Evolutionary conservation across 2,888 invertebrate species (phyloP), one percentile per base, ranked within the genome.

Genomic region (Orthosia incerta): DNA sequence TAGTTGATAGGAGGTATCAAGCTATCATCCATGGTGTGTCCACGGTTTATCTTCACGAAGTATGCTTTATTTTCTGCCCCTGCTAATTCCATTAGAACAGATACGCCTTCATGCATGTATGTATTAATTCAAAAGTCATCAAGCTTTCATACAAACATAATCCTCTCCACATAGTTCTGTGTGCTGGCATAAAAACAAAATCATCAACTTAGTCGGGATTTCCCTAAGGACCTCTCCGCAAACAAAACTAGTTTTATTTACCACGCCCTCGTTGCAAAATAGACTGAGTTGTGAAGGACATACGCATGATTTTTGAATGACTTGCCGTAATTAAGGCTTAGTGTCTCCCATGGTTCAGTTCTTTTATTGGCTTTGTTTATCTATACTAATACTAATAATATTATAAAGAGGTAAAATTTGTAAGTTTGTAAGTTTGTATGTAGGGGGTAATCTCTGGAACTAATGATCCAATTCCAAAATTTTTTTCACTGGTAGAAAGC

Each of bases 181-280:
- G 45, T 46, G 46, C 75, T 67, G 50, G 12, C 23, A 75, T 75
- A 79, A 74, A 82, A 82, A 72, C 69, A 57, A 69, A 79, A 67
- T 83, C 75, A 70, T 67, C 46, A 70, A 67, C 48, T 72, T 59
- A 64, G 59, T 66, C 31, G 61, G 48, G 57, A 83, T 83, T 82
- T 75, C 83, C 79, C 83, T 2, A 64, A 72, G 71, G 83, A 63
- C n/a, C 39, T 31, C 71, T 70, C 57, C 20, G 53, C 59, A 59
- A 45, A 18, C 50, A 51, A 71, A 79, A 71, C 80, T 83, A 70
- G 53, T 16, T 61, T 63, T 64, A 79, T 83, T 63, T 39, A 56
- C 57, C 2, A 13, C 15, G 23, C 16, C n/a, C 45, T 11, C 18
- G 60, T 59, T 50, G 57, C n/a, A 75, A 79, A 66, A 60, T 50